Evolutionary conservation across 2,888 invertebrate species (phyloP), one percentile per base, ranked within the genome.

Genomic region (Falcaria lacertinaria): DNA sequence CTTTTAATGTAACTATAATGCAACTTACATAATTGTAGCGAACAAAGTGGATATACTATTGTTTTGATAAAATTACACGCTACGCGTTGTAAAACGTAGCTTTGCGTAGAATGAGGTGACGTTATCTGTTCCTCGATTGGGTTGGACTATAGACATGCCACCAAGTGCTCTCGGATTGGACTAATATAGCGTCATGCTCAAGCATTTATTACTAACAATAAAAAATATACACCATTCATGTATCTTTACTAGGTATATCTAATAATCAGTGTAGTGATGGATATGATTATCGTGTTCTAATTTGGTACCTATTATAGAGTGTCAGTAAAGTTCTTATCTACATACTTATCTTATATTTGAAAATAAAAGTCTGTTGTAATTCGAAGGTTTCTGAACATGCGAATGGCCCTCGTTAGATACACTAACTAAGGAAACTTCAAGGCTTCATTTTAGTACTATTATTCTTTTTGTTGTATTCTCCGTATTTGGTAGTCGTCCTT

Each of bases 21-120:
- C 28, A 28, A 28, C 60, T 66, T 61, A 64, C 54, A 60, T 58
- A 62, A 65, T 61, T 49, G 43, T 25, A 37, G 13, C 25, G 11
- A 14, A 11, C 14, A 15, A 15, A 25, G 8, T 15, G 14, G 37
- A 37, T 37, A 15, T 22, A 22, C 39, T 39, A 39, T 40, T 39
- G 43, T 43, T 39, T 39, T 41, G 41, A 17, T 41, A 25, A 34
- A 19, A 22, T 22, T 28, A 28, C 28, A 28, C 28, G 28, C 28
- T 11, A 11, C 11, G 11, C 28, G 28, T 28, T 28, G 28, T 11
- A 28, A 28, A 11, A 28, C 28, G 28, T 28, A 28, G 28, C 28
- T 28, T 7, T 28, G 11, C 28, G 28, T 11, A 28, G 11, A 28
- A 1, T 28, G 28, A 11, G 11, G 28, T 28, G 28, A 28, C 28